These are phyloP conservation scores for Strongylocentrotus purpuratus DNA, from an alignment of 35 echinoderm and acorn worm species.

Conservation along the genomic window DNA sequence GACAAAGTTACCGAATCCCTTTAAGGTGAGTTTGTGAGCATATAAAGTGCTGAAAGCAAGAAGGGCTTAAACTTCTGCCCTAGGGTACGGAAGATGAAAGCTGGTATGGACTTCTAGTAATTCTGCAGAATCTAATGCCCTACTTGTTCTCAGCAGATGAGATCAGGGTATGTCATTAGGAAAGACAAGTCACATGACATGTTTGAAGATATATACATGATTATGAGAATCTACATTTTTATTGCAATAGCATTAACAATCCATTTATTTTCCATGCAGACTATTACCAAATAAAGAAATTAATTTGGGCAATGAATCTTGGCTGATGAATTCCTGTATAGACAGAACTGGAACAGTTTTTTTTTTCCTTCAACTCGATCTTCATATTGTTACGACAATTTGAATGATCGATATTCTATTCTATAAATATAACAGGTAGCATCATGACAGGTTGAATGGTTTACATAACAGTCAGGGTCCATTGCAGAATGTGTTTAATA, in stretches of 20 bases:
- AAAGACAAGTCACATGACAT: no score
- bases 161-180: no score
- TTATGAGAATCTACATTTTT: no score
- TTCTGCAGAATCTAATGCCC: not conserved
- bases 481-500: no score
- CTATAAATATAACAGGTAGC: not conserved
- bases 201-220: no score
- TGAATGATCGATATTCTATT: not conserved
- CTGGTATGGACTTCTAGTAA: slow-evolving; percentile 48
- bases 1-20: no score
- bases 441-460: not conserved
- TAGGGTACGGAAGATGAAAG: slow-evolving; percentile 70
- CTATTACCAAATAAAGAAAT: not conserved
- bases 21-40: no score
- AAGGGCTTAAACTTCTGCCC: slow-evolving; percentile 22
- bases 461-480: not conserved
- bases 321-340: not conserved
- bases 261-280: no score
- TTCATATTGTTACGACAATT: not conserved
- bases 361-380: not conserved
- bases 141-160: no score
- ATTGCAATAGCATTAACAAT: no score
- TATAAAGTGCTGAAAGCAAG: no score
- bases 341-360: no score
- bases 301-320: not conserved